phyloP scores from a whole-genome alignment of 2,113 vertebrate genomes.

The Plectropomus leopardus region DNA sequence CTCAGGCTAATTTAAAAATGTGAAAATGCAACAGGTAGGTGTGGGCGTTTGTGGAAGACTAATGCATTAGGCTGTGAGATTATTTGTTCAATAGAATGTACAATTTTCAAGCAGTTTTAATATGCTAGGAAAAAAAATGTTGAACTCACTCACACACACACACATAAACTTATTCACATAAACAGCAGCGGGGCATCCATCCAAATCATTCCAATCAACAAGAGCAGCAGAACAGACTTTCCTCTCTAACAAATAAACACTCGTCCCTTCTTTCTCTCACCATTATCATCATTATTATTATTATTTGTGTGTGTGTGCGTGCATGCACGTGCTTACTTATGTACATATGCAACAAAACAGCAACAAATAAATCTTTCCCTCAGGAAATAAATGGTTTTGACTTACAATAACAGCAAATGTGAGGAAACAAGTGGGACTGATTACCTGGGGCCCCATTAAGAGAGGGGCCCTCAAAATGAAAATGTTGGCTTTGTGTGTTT shows the following conservation, averaged over 20 bases:
- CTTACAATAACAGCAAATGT: not conserved
- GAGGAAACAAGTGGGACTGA: no score
- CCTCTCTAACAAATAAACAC: conserved; percentile 47
- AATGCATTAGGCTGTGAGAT: conserved; percentile 55
- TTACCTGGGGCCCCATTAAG: no score
- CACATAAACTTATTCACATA: not conserved
- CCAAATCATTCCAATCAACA: conserved; percentile 65
- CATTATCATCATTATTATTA: conserved; percentile 2
- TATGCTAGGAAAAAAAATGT: conserved; percentile 27
- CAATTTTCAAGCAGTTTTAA: conserved; percentile 46
- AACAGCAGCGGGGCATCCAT: conserved; percentile 48
- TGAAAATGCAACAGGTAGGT: conserved; percentile 41
- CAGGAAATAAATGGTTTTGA: not conserved
- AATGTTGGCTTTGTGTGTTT: no score
- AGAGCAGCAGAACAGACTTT: conserved; percentile 46
- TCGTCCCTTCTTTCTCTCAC: conserved; percentile 27
- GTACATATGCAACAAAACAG: conserved; percentile 6
- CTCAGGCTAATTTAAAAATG: conserved; percentile 21
- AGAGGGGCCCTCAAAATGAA: no score
- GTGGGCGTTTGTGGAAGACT: conserved; percentile 30
- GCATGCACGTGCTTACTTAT: not conserved
- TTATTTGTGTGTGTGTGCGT: conserved; percentile 1
- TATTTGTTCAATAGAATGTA: conserved; percentile 50
- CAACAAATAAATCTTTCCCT: conserved; percentile 28
- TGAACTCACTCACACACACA: conserved; percentile 8